Evolutionary conservation across 2,888 invertebrate genomes (phyloP).

Genomic region (Lapara coniferarum): DNA sequence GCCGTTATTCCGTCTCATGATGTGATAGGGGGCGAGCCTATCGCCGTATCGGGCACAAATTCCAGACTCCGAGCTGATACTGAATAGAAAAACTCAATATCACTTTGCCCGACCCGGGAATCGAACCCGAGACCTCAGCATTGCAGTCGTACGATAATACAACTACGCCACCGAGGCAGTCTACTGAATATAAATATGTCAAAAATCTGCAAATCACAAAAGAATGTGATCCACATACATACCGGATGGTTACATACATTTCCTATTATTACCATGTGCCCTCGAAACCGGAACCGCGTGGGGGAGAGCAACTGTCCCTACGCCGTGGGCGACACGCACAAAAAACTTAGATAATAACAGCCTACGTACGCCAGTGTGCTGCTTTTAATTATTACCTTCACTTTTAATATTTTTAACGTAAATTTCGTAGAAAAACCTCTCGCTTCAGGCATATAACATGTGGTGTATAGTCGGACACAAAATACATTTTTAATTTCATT

Average conservation of each 20-base stretch:
- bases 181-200: not conserved
- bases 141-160: no score
- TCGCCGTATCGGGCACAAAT: no score
- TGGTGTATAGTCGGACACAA: not conserved
- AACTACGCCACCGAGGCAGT: no score
- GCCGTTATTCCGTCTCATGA: no score
- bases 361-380: not conserved
- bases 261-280: conserved; percentile 6
- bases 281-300: conserved; percentile 20
- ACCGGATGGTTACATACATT: not conserved
- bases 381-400: conserved; percentile 23
- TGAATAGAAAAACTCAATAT: no score
- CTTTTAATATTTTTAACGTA: conserved; percentile 25
- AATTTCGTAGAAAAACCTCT: conserved; percentile 21
- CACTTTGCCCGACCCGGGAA: no score
- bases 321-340: conserved; percentile 27
- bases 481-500: not conserved
- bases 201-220: not conserved
- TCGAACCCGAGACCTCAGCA: no score
- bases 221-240: not conserved
- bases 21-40: no score
- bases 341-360: conserved; percentile 22
- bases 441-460: conserved; percentile 16
- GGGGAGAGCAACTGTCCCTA: conserved; percentile 25
- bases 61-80: no score